phyloP scores from a whole-genome alignment of 1,140 invertebrate species.

The Orchesella cincta region DNA sequence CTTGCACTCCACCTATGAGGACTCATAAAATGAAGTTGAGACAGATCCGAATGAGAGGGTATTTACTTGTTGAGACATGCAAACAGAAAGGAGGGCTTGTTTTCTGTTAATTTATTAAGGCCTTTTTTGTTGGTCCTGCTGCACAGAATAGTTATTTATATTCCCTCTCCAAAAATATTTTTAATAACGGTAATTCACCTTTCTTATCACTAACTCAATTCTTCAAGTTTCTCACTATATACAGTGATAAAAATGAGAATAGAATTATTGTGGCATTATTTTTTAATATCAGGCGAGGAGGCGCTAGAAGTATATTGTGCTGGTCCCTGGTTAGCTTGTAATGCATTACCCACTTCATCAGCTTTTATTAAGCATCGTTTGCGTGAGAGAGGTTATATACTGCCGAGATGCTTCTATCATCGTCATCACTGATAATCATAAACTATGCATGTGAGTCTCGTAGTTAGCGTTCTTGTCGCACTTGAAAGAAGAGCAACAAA shows the following conservation, averaged over 20 bases:
- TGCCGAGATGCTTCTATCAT: neutral
- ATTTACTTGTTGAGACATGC: no score
- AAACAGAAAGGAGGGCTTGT: no score
- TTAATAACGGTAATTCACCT: constrained; percentile 24
- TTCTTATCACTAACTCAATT: neutral
- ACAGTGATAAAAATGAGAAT: neutral
- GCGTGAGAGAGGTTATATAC: neutral
- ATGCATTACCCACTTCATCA: neutral
- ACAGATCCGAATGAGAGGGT: no score
- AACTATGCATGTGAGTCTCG: constrained; percentile 5
- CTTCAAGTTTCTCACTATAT: neutral
- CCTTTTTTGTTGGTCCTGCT: no score
- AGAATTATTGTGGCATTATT: constrained; percentile 19
- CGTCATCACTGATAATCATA: constrained; percentile 22
- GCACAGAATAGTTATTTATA: no score
- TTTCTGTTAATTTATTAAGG: no score
- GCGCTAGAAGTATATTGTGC: no score
- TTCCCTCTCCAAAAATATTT: neutral
- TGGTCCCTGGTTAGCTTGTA: no score
- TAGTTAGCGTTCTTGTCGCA: neutral
- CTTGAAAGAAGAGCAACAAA: constrained; percentile 1
- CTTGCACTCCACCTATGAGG: no score
- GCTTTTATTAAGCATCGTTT: no score
- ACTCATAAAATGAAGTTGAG: no score
- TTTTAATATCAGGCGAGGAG: constrained; percentile 17